These are phyloP conservation scores for Cyclura pinguis DNA, from an alignment of 2,797 vertebrate genomes.

Conservation along the genomic window DNA sequence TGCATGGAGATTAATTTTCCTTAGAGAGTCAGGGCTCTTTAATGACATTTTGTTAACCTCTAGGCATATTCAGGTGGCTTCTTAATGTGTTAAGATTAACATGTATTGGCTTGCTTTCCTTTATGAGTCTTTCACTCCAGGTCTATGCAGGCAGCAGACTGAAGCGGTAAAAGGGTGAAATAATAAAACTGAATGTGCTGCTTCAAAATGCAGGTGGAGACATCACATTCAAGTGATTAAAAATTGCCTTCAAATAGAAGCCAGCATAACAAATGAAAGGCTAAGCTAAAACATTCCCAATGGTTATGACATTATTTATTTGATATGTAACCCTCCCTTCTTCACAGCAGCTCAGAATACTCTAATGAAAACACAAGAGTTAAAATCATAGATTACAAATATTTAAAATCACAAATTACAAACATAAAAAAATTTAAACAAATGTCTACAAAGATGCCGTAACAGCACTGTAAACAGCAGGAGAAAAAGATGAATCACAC, in stretches of 20 bases:
- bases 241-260: background rate
- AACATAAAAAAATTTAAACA: no score
- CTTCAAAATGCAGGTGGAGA: background rate
- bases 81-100: background rate
- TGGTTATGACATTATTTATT: no score
- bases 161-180: background rate
- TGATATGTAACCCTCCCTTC: no score
- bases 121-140: background rate
- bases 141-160: background rate
- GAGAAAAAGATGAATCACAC: no score
- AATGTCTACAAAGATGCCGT: no score
- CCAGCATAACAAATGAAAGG: background rate
- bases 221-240: background rate
- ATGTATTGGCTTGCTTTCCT: constrained; percentile 14
- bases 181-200: background rate
- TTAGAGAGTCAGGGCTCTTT: background rate
- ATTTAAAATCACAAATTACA: no score
- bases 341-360: no score
- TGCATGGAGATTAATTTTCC: constrained; percentile 12
- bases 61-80: constrained; percentile 30
- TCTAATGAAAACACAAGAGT: no score
- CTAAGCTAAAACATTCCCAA: background rate
- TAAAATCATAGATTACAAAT: no score
- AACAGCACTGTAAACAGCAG: no score
- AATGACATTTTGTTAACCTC: constrained; percentile 9